A percentile compares a stretch with the other conserved stretches of the same genome.
Evolutionary conservation across 2,113 vertebrate species (phyloP).

Genomic region (Aegypius monachus): DNA sequence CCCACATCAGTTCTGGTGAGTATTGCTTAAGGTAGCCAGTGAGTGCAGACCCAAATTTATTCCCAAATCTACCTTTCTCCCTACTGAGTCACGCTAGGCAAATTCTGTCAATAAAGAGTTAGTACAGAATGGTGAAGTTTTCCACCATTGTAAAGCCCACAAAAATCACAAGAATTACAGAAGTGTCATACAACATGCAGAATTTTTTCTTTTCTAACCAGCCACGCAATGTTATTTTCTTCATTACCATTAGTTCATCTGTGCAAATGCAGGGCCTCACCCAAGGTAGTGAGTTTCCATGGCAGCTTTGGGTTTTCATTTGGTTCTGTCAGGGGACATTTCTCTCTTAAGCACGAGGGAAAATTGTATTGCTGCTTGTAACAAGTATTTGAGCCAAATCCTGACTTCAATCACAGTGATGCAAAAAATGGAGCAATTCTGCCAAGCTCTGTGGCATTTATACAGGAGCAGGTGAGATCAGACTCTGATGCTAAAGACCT

Average conservation of each 20-base stretch:
- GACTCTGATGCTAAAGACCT: neutral
- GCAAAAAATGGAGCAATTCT: neutral
- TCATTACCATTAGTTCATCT: neutral
- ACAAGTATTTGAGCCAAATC: neutral
- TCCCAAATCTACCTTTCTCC: neutral
- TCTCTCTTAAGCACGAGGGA: neutral
- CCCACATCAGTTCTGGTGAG: neutral
- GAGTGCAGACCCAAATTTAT: neutral
- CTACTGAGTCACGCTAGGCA: neutral
- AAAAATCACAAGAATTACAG: neutral
- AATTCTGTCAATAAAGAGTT: neutral
- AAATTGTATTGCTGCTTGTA: neutral
- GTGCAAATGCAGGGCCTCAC: neutral
- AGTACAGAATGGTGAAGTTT: neutral
- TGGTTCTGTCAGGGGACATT: neutral
- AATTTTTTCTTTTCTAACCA: neutral
- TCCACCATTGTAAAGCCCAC: neutral
- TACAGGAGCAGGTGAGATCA: neutral
- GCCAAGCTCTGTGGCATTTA: neutral
- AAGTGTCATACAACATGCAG: neutral
- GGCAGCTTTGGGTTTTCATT: neutral
- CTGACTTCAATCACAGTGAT: neutral
- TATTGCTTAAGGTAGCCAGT: neutral
- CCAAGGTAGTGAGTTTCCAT: accelerated
- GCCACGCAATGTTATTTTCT: neutral